A percentile compares a stretch with the other conserved stretches of the same genome.
Conservation (phyloP, 2,888 invertebrate species). For the Chelonus formosanus region DNA sequence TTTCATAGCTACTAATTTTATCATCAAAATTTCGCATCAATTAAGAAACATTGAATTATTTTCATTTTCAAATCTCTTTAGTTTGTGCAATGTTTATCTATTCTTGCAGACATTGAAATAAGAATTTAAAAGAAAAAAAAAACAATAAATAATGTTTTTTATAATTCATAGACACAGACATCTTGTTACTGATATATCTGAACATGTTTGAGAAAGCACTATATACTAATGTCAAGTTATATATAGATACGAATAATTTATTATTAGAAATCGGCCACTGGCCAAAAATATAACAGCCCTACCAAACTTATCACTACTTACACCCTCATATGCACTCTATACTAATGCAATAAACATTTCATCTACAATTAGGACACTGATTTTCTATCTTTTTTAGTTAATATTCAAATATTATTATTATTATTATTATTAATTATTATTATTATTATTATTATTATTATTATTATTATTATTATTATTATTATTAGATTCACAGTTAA, state of each 20-base stretch:
- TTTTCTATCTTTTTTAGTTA: not conserved
- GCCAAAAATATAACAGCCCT: conserved; percentile 50
- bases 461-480: no score
- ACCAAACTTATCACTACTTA: conserved; percentile 33
- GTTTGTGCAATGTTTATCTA: not conserved
- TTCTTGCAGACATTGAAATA: not conserved
- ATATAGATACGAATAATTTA: conserved; percentile 53
- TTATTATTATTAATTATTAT: no score
- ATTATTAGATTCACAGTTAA: no score
- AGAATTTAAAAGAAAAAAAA: no score
- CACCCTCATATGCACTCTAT: conserved; percentile 23
- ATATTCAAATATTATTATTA: no score
- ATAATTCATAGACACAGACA: no score
- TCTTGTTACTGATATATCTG: conserved; percentile 27
- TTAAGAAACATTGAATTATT: no score
- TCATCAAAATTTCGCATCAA: no score
- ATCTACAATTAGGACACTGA: not conserved
- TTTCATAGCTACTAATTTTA: no score
- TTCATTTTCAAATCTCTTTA: not conserved
- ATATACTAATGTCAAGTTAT: conserved; percentile 59
- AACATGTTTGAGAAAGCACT: conserved; percentile 44
- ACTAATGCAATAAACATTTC: not conserved
- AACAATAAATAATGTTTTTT: no score
- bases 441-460: no score
- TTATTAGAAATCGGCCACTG: conserved; percentile 57